Evolutionary conservation across 2,888 invertebrate species (phyloP).

Genomic region (Erebia palarica): DNA sequence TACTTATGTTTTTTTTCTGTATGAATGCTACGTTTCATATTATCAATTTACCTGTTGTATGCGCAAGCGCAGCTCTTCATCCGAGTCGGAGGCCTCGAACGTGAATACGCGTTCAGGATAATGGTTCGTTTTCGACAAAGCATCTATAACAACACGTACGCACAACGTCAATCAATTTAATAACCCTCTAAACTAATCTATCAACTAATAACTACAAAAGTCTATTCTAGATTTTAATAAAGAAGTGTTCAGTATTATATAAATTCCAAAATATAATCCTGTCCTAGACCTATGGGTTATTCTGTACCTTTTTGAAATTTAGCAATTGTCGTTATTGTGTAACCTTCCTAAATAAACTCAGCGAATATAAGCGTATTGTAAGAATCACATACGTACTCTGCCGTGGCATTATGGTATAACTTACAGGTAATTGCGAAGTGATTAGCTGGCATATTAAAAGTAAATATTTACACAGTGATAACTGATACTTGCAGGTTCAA

Average conservation of each 20-base stretch:
- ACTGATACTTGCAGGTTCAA: too few relatives aligned
- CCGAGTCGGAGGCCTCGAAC: conserved; percentile 77
- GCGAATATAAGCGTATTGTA: too few relatives aligned
- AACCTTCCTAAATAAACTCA: too few relatives aligned
- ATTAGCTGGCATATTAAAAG: too few relatives aligned
- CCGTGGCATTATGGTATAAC: too few relatives aligned
- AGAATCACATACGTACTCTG: too few relatives aligned
- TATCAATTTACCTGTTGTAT: conserved; percentile 69
- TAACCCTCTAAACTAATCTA: conserved; percentile 40
- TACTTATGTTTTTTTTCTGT: neutral
- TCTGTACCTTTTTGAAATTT: conserved; percentile 1
- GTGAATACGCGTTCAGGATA: conserved; percentile 79
- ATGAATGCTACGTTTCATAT: conserved; percentile 14
- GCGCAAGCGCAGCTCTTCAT: conserved; percentile 79
- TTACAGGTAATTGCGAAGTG: too few relatives aligned
- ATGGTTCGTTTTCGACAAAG: conserved; percentile 81
- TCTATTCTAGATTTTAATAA: conserved; percentile 15
- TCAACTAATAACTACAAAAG: conserved; percentile 21
- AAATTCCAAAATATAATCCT: neutral
- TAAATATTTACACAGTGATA: too few relatives aligned
- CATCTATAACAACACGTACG: conserved; percentile 81
- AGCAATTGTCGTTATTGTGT: neutral
- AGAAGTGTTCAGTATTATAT: neutral
- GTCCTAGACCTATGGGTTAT: neutral
- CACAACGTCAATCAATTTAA: conserved; percentile 64